Evolutionary conservation across 2,113 vertebrate genomes (phyloP).

Genomic region (Amphiprion percula): DNA sequence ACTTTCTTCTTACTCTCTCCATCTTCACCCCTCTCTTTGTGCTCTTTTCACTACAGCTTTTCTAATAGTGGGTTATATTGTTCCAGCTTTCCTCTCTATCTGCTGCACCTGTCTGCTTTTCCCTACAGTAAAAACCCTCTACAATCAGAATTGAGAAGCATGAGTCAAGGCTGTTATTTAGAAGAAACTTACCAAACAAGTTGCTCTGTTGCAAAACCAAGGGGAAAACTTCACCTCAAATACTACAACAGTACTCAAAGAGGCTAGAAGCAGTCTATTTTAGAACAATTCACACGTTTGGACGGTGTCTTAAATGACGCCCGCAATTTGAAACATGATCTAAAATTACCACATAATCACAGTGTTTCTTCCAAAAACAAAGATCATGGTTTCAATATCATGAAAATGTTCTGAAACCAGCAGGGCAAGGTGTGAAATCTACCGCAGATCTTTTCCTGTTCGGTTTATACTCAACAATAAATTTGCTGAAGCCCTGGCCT

Average conservation of each 20-base stretch:
- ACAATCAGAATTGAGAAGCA: slow-evolving; percentile 6
- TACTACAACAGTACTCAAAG: no score
- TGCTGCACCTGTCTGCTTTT: slow-evolving; percentile 62
- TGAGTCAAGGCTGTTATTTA: slow-evolving; percentile 14
- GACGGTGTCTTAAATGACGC: neutral
- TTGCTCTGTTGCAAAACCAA: neutral
- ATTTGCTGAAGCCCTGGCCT: neutral
- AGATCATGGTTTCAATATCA: slow-evolving; percentile 1
- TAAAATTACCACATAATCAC: neutral
- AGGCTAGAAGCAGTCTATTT: no score
- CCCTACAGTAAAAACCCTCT: slow-evolving; percentile 14
- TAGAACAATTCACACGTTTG: neutral
- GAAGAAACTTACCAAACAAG: slow-evolving; percentile 43
- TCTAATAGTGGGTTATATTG: slow-evolving; percentile 60
- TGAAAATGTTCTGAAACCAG: slow-evolving; percentile 12
- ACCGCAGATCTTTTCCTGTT: slow-evolving; percentile 24
- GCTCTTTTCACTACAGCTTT: slow-evolving; percentile 11
- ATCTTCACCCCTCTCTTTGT: slow-evolving; percentile 6
- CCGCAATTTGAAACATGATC: neutral
- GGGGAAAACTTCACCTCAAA: neutral
- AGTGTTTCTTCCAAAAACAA: slow-evolving; percentile 27
- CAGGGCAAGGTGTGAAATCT: neutral
- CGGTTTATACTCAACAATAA: neutral
- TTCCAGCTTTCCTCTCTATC: slow-evolving; percentile 36
- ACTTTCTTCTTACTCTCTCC: neutral